Conservation (phyloP, 2,888 invertebrate genomes). For the Falcaria lacertinaria region DNA sequence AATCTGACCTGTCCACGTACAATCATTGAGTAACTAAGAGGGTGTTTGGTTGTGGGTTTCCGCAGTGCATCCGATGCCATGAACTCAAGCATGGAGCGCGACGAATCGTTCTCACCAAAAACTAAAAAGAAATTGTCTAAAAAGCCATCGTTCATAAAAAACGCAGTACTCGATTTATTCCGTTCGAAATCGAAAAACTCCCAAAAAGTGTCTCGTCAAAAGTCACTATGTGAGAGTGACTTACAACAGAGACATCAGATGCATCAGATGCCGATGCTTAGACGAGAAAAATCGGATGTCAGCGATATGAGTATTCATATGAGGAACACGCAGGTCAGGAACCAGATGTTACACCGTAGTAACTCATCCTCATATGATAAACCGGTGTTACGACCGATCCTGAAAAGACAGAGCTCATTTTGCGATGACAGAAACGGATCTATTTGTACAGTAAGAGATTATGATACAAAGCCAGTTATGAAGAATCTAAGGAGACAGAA, state of each 20-base stretch:
- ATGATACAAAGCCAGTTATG: constrained; percentile 64
- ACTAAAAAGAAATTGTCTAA: constrained; percentile 79
- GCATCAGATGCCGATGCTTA: constrained; percentile 55
- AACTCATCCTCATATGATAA: constrained; percentile 75
- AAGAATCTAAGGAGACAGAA: constrained; percentile 67
- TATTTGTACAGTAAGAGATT: constrained; percentile 69
- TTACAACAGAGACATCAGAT: constrained; percentile 60
- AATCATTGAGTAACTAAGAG: constrained; percentile 73
- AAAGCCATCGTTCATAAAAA: constrained; percentile 78
- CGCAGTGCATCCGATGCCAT: constrained; percentile 75
- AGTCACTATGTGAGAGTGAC: constrained; percentile 73
- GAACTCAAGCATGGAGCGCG: constrained; percentile 74
- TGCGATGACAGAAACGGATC: constrained; percentile 70
- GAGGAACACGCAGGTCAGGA: constrained; percentile 65
- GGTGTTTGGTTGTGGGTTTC: constrained; percentile 78
- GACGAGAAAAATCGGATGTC: constrained; percentile 72
- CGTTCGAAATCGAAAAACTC: constrained; percentile 74
- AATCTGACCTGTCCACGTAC: constrained; percentile 52
- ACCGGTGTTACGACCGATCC: constrained; percentile 65
- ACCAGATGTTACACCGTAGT: constrained; percentile 72
- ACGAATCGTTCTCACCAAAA: constrained; percentile 76
- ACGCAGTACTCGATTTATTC: constrained; percentile 75
- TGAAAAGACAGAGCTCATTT: constrained; percentile 74
- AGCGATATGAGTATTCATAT: constrained; percentile 65
- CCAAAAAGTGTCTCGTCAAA: constrained; percentile 73